phyloP scores from a whole-genome alignment of 2,113 vertebrate genomes.

The Tachysurus fulvidraco region DNA sequence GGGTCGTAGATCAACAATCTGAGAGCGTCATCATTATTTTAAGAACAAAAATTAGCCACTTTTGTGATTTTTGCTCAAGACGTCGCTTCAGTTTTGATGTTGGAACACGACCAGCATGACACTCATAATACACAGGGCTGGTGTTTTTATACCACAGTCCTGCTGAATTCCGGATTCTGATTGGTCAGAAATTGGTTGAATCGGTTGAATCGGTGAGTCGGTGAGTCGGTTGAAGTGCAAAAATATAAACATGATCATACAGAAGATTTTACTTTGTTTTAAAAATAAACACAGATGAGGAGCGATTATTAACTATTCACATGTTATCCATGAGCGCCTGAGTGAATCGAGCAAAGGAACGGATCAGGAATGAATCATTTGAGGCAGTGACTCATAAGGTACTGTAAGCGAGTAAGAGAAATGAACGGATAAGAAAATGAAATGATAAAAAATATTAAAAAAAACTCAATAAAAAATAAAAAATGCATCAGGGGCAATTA shows the following conservation, averaged over 20 bases:
- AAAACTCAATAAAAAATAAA: background rate
- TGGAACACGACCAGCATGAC: background rate
- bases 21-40: conserved; percentile 45
- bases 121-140: background rate
- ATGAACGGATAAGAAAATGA: background rate
- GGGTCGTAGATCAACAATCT: conserved; percentile 47
- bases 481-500: no score
- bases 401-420: background rate
- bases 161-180: background rate
- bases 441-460: background rate
- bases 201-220: background rate
- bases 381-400: background rate
- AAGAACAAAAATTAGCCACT: conserved; percentile 21
- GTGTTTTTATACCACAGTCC: background rate
- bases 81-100: background rate
- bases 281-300: background rate
- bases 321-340: background rate
- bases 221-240: no score
- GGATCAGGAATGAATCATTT: background rate
- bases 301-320: background rate
- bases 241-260: background rate
- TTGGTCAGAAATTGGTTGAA: background rate
- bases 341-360: background rate
- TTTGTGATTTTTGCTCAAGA: background rate
- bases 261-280: background rate